phyloP scores from a whole-genome alignment of 2,888 invertebrate genomes.

The Odontocerum albicorne region DNA sequence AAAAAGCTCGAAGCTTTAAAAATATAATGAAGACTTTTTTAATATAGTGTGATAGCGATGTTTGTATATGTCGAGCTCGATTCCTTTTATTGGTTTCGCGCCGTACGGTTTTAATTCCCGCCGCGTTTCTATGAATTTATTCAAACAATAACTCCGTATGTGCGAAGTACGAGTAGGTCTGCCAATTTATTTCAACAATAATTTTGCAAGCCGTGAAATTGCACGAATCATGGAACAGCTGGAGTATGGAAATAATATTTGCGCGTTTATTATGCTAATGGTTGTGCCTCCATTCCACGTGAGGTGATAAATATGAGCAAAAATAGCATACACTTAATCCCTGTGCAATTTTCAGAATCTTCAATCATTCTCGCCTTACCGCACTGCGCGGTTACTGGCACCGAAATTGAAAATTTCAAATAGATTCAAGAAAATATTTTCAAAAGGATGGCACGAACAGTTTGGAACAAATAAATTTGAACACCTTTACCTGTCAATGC shows the following conservation, averaged over 20 bases:
- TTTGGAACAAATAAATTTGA: no score
- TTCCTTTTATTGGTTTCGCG: no score
- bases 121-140: not conserved
- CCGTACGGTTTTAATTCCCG: no score
- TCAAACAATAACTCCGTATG: not conserved
- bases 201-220: not conserved
- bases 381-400: not conserved
- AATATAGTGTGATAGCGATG: no score
- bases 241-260: not conserved
- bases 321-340: constrained; percentile 2
- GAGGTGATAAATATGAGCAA: not conserved
- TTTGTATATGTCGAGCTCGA: no score
- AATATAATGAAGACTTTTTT: no score
- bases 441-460: no score
- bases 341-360: not conserved
- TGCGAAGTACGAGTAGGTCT: not conserved
- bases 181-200: not conserved
- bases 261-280: constrained; percentile 5
- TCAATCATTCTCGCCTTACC: constrained; percentile 5
- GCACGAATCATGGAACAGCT: not conserved
- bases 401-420: not conserved
- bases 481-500: no score
- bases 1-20: no score
- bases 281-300: not conserved
- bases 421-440: no score